These are phyloP conservation scores for Valencia hispanica DNA, from an alignment of 2,797 vertebrate genomes.

Conservation along the genomic window DNA sequence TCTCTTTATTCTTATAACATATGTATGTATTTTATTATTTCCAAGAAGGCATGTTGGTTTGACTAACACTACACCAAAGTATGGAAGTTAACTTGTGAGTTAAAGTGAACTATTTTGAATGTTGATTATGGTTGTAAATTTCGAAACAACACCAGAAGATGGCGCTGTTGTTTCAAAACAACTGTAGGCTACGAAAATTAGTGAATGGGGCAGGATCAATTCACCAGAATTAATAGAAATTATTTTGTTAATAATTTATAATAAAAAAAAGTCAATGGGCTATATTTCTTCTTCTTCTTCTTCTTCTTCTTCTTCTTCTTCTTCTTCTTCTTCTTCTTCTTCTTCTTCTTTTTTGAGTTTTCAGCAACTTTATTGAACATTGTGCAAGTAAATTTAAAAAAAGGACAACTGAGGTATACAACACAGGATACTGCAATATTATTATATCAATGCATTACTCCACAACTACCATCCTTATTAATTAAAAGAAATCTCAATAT, in stretches of 20 bases:
- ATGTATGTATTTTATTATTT: no score
- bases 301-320: background rate
- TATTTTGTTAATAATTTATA: background rate
- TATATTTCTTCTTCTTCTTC: background rate
- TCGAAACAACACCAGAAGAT: conserved; percentile 20
- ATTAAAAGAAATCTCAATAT: no score
- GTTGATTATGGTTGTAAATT: background rate
- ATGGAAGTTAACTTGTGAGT: background rate
- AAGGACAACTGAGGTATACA: no score
- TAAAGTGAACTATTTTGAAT: conserved; percentile 1
- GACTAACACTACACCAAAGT: background rate
- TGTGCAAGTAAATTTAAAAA: no score
- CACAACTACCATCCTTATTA: no score
- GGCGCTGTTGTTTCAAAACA: conserved; percentile 12
- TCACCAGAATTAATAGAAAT: background rate
- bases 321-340: no score
- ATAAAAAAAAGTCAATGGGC: background rate
- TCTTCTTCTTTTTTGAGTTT: no score
- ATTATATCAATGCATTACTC: no score
- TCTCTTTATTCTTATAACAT: no score
- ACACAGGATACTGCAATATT: no score
- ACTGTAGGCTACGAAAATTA: background rate
- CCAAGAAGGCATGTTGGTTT: background rate
- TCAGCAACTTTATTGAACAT: no score
- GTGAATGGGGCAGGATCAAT: background rate